Evolutionary conservation across 2,888 invertebrate species (phyloP).

Genomic region (Nemotelus pantherinus): DNA sequence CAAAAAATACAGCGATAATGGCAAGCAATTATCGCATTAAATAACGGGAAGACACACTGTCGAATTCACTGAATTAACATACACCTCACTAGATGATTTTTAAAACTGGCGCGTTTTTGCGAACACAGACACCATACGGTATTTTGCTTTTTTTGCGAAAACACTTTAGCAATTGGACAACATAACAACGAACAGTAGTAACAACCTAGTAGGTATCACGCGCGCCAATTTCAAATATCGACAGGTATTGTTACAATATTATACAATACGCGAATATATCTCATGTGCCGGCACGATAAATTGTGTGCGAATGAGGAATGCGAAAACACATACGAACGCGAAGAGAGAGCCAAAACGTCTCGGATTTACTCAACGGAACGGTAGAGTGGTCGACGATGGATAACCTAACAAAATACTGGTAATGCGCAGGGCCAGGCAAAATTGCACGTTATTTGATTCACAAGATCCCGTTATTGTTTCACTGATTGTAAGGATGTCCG

Average conservation of each 20-base stretch:
- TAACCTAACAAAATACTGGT: constrained; percentile 22
- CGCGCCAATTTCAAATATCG: neutral
- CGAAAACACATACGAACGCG: constrained; percentile 9
- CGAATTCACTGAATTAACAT: no score
- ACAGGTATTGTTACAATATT: neutral
- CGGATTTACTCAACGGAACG: neutral
- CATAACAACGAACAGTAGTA: neutral
- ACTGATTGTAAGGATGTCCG: neutral
- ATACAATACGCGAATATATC: neutral
- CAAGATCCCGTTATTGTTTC: neutral
- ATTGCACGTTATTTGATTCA: neutral
- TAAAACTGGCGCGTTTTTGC: neutral
- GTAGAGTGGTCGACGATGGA: constrained; percentile 4
- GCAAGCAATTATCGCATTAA: no score
- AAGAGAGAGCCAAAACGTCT: neutral
- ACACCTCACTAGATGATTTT: no score
- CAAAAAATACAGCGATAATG: neutral
- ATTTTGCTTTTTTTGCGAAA: neutral
- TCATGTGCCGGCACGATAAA: constrained; percentile 22
- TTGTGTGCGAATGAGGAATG: constrained; percentile 13
- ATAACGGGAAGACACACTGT: no score
- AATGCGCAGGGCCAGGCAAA: constrained; percentile 26
- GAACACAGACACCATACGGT: neutral
- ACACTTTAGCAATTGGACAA: neutral
- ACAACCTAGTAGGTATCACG: neutral